Percentiles rank a stretch among this genome's conserved stretches.
Conservation (phyloP, 2,797 vertebrate species). For the Tapirus indicus region DNA sequence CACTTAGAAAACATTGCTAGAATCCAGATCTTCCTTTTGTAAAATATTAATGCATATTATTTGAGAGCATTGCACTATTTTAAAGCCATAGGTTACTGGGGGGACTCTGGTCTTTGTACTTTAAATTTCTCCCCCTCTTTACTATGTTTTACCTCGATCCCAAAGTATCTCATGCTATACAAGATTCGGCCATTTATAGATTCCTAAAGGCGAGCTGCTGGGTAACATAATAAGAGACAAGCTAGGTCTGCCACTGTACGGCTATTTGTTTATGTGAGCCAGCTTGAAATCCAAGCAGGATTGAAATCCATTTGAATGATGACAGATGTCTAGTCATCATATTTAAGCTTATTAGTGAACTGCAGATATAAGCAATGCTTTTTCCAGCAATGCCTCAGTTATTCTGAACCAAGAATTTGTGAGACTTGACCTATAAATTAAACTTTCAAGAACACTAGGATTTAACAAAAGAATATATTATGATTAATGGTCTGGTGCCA, state of each 20-base stretch:
- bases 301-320: slow-evolving; percentile 44
- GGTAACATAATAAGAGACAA: neutral
- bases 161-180: neutral
- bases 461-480: slow-evolving; percentile 71
- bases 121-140: neutral
- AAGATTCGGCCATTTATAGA: neutral
- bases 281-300: neutral
- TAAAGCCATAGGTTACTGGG: neutral
- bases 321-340: slow-evolving; percentile 32
- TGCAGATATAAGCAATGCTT: slow-evolving; percentile 16
- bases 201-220: neutral
- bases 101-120: neutral
- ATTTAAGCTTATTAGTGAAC: slow-evolving; percentile 64
- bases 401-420: slow-evolving; percentile 69
- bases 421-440: slow-evolving; percentile 73
- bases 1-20: neutral
- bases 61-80: neutral
- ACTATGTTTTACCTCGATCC: neutral
- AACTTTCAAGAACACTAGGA: neutral
- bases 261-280: neutral
- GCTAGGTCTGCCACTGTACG: neutral
- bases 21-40: neutral
- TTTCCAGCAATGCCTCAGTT: slow-evolving; percentile 52
- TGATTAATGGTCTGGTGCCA: slow-evolving; percentile 73
- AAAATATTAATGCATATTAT: neutral